These are phyloP conservation scores for Pollicipes pollicipes DNA, from an alignment of 1,140 invertebrate genomes.

Conservation along the genomic window DNA sequence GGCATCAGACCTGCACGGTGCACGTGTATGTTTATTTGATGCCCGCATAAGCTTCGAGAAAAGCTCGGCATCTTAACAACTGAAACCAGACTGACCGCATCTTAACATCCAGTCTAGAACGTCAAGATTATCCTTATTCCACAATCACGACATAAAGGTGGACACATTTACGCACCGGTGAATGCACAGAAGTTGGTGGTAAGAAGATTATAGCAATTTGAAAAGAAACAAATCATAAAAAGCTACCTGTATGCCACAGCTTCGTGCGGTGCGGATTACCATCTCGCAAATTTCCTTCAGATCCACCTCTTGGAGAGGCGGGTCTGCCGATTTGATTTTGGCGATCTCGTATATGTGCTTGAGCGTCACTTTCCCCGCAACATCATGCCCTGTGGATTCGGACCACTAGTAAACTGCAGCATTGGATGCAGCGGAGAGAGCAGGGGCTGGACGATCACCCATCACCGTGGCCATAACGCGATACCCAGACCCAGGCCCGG, in stretches of 20 bases:
- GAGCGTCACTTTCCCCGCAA: constrained; percentile 72
- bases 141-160: constrained; percentile 5
- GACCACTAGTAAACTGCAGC: too few relatives aligned
- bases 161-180: constrained; percentile 12
- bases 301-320: constrained; percentile 41
- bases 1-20: neutral
- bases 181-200: constrained; percentile 20
- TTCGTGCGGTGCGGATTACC: constrained; percentile 53
- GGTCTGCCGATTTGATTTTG: constrained; percentile 75
- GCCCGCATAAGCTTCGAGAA: too few relatives aligned
- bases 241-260: constrained; percentile 53
- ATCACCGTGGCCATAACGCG: neutral
- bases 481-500: neutral
- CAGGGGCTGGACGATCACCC: constrained; percentile 17
- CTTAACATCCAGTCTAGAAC: neutral
- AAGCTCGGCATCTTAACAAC: too few relatives aligned
- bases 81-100: neutral
- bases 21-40: neutral
- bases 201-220: constrained; percentile 9
- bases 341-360: constrained; percentile 99
- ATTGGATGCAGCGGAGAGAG: too few relatives aligned
- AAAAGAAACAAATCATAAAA: constrained; percentile 8
- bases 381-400: constrained; percentile 50
- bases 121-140: too few relatives aligned
- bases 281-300: constrained; percentile 60